phyloP scores from a whole-genome alignment of 1,140 invertebrate species.

The Micrasema longulum region DNA sequence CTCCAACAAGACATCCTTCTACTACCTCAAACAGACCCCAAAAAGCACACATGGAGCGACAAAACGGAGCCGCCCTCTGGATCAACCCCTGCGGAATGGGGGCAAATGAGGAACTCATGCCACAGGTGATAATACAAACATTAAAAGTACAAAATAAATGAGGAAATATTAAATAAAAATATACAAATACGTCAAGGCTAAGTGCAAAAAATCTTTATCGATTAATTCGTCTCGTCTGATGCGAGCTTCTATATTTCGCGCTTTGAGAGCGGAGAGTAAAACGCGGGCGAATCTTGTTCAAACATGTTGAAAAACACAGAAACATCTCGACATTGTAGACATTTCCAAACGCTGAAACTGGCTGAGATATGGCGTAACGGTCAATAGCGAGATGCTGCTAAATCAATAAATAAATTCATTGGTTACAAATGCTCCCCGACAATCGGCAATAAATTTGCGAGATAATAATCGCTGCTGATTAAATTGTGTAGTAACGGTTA shows the following conservation, averaged over 20 bases:
- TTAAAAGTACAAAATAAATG: too few relatives aligned
- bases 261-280: too few relatives aligned
- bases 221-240: background rate
- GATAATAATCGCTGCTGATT: constrained; percentile 6
- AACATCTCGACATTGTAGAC: background rate
- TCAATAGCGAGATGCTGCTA: background rate
- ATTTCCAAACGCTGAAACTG: background rate
- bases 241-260: too few relatives aligned
- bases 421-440: background rate
- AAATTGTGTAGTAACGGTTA: too few relatives aligned
- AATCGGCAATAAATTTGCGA: constrained; percentile 4
- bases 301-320: constrained; percentile 2
- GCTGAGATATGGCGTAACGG: background rate
- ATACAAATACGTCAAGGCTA: too few relatives aligned
- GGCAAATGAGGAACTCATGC: constrained; percentile 56
- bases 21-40: background rate
- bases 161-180: too few relatives aligned
- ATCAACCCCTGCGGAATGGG: constrained; percentile 68
- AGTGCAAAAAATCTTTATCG: too few relatives aligned
- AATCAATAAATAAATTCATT: constrained; percentile 1
- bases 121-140: too few relatives aligned
- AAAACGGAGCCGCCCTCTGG: constrained; percentile 58
- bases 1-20: constrained; percentile 28
- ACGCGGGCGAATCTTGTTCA: background rate
- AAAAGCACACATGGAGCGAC: constrained; percentile 33